A percentile compares a stretch with the other conserved stretches of the same genome.
These are phyloP conservation scores for Diachasma alloeum DNA, from an alignment of 1,140 invertebrate species.

Conservation along the genomic window DNA sequence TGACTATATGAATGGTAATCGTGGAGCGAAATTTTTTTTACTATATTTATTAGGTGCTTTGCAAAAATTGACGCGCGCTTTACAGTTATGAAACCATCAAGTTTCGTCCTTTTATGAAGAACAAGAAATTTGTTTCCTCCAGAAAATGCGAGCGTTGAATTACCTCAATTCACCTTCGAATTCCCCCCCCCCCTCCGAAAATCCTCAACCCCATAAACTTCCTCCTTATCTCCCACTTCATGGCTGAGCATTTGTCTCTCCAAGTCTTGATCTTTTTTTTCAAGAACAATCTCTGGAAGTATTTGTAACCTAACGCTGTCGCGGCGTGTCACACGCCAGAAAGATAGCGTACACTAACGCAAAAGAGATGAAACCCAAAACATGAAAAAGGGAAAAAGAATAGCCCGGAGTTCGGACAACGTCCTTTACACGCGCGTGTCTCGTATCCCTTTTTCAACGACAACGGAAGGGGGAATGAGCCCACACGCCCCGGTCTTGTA, in stretches of 20 bases:
- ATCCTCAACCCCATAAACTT: slow-evolving; percentile 38
- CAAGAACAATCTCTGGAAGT: slow-evolving; percentile 35
- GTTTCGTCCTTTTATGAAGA: no score
- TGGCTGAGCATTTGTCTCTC: slow-evolving; percentile 48
- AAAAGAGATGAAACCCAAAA: neutral
- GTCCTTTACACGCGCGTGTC: neutral
- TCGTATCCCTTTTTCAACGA: neutral
- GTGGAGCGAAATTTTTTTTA: no score
- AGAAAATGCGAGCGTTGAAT: neutral
- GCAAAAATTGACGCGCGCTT: no score
- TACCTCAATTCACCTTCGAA: neutral
- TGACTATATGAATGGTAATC: no score
- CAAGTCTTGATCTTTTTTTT: slow-evolving; percentile 45
- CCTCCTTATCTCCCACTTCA: slow-evolving; percentile 40
- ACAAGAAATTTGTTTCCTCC: no score
- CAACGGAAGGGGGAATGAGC: neutral
- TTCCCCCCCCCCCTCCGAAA: neutral
- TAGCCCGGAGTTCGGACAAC: neutral
- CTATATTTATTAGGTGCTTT: no score
- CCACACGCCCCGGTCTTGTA: neutral
- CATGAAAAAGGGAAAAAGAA: neutral
- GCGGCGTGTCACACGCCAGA: slow-evolving; percentile 30
- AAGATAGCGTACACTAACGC: slow-evolving; percentile 37
- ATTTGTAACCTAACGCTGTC: slow-evolving; percentile 51
- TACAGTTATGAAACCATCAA: no score